A percentile compares a stretch with the other conserved stretches of the same genome.
Conservation (phyloP, 2,888 invertebrate species). For the Conistra vaccinii region DNA sequence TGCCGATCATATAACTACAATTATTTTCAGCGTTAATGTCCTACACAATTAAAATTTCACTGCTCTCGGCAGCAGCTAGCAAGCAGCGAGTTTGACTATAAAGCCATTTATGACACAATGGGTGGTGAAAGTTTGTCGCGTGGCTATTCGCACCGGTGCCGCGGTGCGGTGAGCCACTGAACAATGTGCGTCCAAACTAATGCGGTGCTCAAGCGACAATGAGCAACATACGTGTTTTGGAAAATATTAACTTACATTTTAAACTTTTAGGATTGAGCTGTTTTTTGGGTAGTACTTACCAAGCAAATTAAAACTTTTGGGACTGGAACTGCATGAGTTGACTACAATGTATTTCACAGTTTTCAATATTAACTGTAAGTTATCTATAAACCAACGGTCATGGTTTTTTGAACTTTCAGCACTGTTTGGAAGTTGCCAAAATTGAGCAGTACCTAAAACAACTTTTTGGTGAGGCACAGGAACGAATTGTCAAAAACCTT, state of each 20-base stretch:
- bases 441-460: no score
- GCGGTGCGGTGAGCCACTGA: constrained; percentile 5
- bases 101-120: constrained; percentile 41
- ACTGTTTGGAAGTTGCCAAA: not conserved
- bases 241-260: not conserved
- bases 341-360: not conserved
- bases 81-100: constrained; percentile 27
- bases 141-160: not conserved
- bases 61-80: constrained; percentile 5
- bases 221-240: not conserved
- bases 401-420: not conserved
- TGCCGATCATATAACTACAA: no score
- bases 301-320: not conserved
- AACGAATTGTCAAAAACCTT: not conserved
- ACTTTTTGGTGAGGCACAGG: not conserved
- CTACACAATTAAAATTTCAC: constrained; percentile 12
- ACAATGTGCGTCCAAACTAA: constrained; percentile 31
- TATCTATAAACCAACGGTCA: not conserved
- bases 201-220: not conserved
- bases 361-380: not conserved
- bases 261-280: not conserved
- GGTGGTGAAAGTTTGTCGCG: constrained; percentile 42
- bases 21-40: constrained; percentile 4
- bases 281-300: not conserved
- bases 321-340: not conserved